These are phyloP conservation scores for Actinemys pallida DNA, from an alignment of 2,113 vertebrate species.

Conservation along the genomic window DNA sequence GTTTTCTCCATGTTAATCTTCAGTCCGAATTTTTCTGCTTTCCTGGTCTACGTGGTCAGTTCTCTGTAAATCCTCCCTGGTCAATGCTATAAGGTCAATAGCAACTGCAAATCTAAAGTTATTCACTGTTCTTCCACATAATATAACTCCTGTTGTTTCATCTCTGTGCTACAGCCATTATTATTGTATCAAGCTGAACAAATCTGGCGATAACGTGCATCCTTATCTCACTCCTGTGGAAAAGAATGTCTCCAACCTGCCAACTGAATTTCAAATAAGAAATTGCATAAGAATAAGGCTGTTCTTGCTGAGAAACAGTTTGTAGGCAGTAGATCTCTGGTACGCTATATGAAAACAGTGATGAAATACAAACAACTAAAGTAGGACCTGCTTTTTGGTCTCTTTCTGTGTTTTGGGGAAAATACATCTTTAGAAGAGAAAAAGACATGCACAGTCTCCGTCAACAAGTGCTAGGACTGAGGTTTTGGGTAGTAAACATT, in stretches of 20 bases:
- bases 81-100: background rate
- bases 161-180: background rate
- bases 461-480: slow-evolving; percentile 21
- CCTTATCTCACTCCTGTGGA: background rate
- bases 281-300: slow-evolving; percentile 67
- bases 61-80: background rate
- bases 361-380: slow-evolving; percentile 52
- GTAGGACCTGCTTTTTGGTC: slow-evolving; percentile 2
- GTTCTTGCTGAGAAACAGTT: slow-evolving; percentile 59
- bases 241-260: slow-evolving; percentile 55
- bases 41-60: background rate
- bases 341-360: slow-evolving; percentile 40
- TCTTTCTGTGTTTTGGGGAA: slow-evolving; percentile 45
- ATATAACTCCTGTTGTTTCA: background rate
- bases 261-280: slow-evolving; percentile 53
- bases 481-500: slow-evolving; percentile 5
- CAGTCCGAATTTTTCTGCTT: background rate
- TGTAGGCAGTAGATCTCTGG: slow-evolving; percentile 45
- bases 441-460: slow-evolving; percentile 17
- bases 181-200: background rate
- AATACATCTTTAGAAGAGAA: background rate
- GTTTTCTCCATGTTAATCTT: background rate
- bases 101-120: background rate
- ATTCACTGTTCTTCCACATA: background rate
- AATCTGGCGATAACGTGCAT: background rate